These are phyloP conservation scores for Metacarcinus magister DNA, from an alignment of 2,888 invertebrate species.

Conservation along the genomic window DNA sequence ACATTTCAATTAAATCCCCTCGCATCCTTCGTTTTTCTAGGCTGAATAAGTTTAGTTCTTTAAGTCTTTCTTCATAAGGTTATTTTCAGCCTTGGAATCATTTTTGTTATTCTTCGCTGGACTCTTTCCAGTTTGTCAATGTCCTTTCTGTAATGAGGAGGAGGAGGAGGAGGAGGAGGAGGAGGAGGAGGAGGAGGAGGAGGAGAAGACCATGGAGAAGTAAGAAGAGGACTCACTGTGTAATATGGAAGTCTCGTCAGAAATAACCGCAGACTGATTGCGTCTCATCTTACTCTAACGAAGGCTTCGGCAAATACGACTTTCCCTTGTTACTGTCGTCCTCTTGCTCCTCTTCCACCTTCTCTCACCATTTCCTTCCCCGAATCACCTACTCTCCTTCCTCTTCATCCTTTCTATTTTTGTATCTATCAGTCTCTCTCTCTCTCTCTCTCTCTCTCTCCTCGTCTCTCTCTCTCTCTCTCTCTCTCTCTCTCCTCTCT, in stretches of 20 bases:
- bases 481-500: not conserved
- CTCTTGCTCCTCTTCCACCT: not conserved
- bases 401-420: not conserved
- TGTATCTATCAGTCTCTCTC: not conserved
- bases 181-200: not conserved
- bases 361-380: not conserved
- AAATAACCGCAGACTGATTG: not conserved
- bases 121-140: no score
- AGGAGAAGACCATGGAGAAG: not conserved
- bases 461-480: not conserved
- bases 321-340: not conserved
- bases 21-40: no score
- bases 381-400: not conserved
- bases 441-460: not conserved
- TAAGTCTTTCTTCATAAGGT: no score
- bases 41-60: no score
- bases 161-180: slow-evolving; percentile 43
- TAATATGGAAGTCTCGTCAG: not conserved
- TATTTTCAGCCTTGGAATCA: no score
- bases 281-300: not conserved
- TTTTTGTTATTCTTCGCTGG: no score
- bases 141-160: no score
- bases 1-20: no score
- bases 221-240: not conserved
- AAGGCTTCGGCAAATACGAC: not conserved